Base-by-base conservation (phyloP, 2,113 vertebrate genomes). In the Microcebus griseorufus region DNA sequence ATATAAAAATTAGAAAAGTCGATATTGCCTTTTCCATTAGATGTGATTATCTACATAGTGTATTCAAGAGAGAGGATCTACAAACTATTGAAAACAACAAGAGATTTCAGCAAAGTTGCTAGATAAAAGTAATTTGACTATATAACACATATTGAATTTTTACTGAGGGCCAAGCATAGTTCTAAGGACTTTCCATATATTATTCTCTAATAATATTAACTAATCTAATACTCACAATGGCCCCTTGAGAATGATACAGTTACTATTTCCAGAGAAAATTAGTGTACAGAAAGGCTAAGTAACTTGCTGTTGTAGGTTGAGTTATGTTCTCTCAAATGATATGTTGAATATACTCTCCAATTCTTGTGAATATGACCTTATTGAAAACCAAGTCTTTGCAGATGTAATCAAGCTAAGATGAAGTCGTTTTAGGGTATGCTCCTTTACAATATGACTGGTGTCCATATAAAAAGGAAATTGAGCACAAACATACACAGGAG, bases 1-100 rank as follows among this genome's bases (percentile, higher is more conserved):
- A 82, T 34, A 60, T 34, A 96, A 90, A 89, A 92, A 75, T 82
- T 91, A 62, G 64, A 60, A 88, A 93, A 88, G 34, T 80, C 14
- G 95, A 82, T 84, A 89, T 78, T 87, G 27, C 11, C 5, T 80
- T 65, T 76, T 37, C 23, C 27, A 91, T 29, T 42, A 14, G 51
- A 93, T 39, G 11, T 18, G n/a, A 76, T 84, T 79, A 78, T 81
- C 34, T 90, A 39, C 23, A 72, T 34, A 69, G 7, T 70, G 53
- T 82, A 91, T 78, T 95, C 22, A 93, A 70, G 60, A 80, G 70
- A 83, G 48, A 90, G 64, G 79, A 85, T 10, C 23, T 67, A 23
- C 39, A 95, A 83, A 75, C 32, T 87, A 42, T 3, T 86, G 69
- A 89, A 96, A 87, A n/a, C 4, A 87, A 62, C 82, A 73, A 62